Evolutionary conservation across 2,888 invertebrate species (phyloP), one percentile per base, ranked within the genome.

Genomic region (Cosmopolites sordidus): DNA sequence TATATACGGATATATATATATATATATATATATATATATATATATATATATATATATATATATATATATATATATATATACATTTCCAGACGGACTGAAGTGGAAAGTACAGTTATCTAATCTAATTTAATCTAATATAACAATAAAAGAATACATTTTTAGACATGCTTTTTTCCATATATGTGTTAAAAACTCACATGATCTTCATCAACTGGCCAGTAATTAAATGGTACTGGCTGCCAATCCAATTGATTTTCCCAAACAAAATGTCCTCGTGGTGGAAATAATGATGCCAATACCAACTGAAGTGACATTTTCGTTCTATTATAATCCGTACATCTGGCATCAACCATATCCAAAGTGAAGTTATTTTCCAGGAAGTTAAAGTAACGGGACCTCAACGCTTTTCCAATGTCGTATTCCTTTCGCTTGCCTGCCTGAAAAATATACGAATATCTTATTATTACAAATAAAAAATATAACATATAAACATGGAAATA

Each of bases 281-380:
- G 83, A 73, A 81, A 87, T 49, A 89, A 69, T 9, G 84, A 86
- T 15, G 87, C 84, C 54, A 87, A 71, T 41, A 85, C 79, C 16
- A 83, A 74, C 60, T 82, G 78, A 42, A 85, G 80, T 44, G 85
- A 84, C 82, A 86, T 86, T 68, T 86, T 78, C 1, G 89, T 84
- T 47, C 90, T 77, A 64, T 84, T 79, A 16, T 83, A 81, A 57
- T 84, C 83, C 1, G 88, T 87, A 49, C 83, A 83, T 66, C 84
- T 79, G 1, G 87, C 79, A 67, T 80, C 78, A 44, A 87, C 58
- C 16, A 62, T 64, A 51, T 80, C 76, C 11, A 80, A 76, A 55
- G 73, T 73, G 67, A 83, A 86, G 14, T 74, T 70, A 11, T 48
- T 45, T 11, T 81, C 81, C 45, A 87, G 69, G 66, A 83, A 83